Conservation (phyloP, 2,797 vertebrate species). For the Enteromius afrohamiltoni region DNA sequence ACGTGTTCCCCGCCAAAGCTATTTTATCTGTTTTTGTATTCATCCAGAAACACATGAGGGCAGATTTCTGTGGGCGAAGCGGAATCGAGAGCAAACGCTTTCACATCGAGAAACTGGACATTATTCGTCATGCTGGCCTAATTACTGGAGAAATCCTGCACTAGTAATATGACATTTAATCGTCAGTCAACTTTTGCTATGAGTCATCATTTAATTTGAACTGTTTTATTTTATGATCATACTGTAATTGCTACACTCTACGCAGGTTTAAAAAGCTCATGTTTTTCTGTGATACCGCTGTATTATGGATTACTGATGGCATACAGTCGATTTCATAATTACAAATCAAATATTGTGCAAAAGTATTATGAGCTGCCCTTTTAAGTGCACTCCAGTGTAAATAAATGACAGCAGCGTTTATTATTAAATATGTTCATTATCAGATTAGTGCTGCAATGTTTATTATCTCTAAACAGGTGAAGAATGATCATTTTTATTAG, state of each 20-base stretch:
- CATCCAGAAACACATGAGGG: not conserved
- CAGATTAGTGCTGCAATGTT: too few species aligned
- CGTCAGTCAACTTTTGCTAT: not conserved
- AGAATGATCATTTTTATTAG: not conserved
- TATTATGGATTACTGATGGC: too few species aligned
- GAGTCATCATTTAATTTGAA: not conserved
- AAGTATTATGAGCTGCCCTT: not conserved
- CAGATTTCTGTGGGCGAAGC: conserved; percentile 26
- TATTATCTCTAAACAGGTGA: not conserved
- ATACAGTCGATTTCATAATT: not conserved
- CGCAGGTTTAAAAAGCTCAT: not conserved
- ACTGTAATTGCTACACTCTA: not conserved
- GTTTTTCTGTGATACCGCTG: not conserved
- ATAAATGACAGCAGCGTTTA: not conserved
- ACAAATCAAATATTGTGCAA: not conserved
- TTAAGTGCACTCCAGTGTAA: not conserved
- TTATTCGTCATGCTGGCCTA: conserved; percentile 13
- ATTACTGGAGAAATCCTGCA: not conserved
- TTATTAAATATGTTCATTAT: not conserved
- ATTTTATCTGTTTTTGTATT: not conserved
- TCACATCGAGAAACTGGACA: conserved; percentile 16
- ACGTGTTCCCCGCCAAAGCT: not conserved
- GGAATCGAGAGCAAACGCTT: not conserved
- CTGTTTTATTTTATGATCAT: not conserved
- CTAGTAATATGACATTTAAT: not conserved